Conservation (phyloP, 2,113 vertebrate genomes). For the Ptychochromis oligacanthus region DNA sequence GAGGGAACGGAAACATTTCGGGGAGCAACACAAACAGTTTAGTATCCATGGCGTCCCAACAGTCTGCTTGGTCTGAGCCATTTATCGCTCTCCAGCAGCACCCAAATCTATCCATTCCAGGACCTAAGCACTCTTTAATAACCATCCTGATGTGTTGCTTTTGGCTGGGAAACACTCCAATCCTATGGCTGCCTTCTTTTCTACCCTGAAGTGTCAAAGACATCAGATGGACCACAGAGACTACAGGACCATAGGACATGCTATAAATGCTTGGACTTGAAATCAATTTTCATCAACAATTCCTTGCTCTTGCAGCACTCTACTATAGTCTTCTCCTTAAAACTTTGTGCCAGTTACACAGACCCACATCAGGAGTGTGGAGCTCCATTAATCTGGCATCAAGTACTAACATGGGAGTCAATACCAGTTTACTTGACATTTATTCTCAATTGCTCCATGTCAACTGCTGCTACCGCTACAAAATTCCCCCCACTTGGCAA, state of each 20-base stretch:
- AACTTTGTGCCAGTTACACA: neutral
- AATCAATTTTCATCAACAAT: neutral
- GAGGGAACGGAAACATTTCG: slow-evolving; percentile 65
- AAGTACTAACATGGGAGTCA: neutral
- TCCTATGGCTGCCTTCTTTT: slow-evolving; percentile 27
- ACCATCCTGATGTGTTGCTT: slow-evolving; percentile 48
- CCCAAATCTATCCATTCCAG: slow-evolving; percentile 48
- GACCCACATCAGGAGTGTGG: neutral
- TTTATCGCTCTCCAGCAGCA: slow-evolving; percentile 56
- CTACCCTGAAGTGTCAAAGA: slow-evolving; percentile 26
- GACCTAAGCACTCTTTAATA: slow-evolving; percentile 29
- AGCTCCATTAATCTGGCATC: neutral
- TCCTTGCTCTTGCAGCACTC: fast-evolving
- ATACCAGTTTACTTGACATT: slow-evolving; percentile 1
- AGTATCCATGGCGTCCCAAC: slow-evolving; percentile 68
- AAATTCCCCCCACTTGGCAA: slow-evolving; percentile 1
- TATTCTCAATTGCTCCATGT: neutral
- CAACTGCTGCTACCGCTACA: slow-evolving; percentile 5
- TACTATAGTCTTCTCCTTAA: neutral
- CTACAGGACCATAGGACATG: neutral
- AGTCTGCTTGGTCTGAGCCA: slow-evolving; percentile 25
- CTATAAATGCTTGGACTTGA: neutral
- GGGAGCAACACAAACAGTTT: slow-evolving; percentile 73
- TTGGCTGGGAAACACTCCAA: slow-evolving; percentile 45
- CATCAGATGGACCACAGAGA: neutral